Percentiles rank a stretch among this genome's conserved stretches.
Conservation (phyloP, 64 coral and sea anemone genomes). For the Stylophora pistillata region DNA sequence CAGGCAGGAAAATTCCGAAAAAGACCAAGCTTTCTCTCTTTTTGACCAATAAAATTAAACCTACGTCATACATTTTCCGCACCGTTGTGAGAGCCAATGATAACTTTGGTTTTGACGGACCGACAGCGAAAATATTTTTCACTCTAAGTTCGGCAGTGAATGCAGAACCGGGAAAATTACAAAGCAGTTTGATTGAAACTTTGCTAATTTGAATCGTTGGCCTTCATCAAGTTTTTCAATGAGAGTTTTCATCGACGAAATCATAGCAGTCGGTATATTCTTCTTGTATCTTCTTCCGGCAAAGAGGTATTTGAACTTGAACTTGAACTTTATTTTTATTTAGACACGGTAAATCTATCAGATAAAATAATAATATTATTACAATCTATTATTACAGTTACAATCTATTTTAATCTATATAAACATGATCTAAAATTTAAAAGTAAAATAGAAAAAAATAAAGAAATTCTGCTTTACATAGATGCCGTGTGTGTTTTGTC, state of each 20-base stretch:
- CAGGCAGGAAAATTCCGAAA: slow-evolving; percentile 11
- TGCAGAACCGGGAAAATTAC: not conserved
- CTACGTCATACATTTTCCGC: not conserved
- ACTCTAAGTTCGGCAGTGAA: not conserved
- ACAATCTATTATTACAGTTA: too few species aligned
- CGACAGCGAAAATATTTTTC: not conserved
- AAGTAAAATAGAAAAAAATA: too few species aligned
- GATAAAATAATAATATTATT: too few species aligned
- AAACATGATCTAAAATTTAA: too few species aligned
- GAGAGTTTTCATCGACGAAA: slow-evolving; percentile 24
- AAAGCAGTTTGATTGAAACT: too few species aligned
- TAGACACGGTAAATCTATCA: too few species aligned
- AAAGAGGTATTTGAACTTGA: too few species aligned
- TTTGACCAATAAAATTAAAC: not conserved
- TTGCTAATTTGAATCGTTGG: not conserved
- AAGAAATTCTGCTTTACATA: too few species aligned
- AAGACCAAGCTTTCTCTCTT: too few species aligned
- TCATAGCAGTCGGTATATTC: slow-evolving; percentile 20
- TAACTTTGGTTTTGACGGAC: not conserved
- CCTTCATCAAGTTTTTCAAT: not conserved
- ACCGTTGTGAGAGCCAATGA: not conserved
- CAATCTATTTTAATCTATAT: too few species aligned
- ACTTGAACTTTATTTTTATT: too few species aligned
- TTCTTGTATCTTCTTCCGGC: slow-evolving; percentile 7
- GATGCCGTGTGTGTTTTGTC: too few species aligned